Conservation (phyloP, 2,888 invertebrate species). For the Pseudeuparius sepicola region DNA sequence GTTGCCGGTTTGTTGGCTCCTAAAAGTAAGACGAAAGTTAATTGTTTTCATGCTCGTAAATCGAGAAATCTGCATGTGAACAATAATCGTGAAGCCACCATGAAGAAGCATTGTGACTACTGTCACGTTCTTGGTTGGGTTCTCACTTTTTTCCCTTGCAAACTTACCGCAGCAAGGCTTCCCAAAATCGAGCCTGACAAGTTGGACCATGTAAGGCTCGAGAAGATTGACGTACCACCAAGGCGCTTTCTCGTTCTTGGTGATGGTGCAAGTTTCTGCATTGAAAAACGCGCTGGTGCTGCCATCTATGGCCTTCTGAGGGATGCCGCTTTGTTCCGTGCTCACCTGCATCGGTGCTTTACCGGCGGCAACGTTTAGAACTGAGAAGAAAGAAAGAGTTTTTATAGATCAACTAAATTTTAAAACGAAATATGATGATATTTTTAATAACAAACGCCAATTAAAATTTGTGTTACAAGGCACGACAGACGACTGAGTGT, state of each 20-base stretch:
- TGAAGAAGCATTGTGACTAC: too few species aligned
- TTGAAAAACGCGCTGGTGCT: constrained; percentile 76
- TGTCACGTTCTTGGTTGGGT: too few species aligned
- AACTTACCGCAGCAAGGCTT: constrained; percentile 82
- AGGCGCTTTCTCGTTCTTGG: constrained; percentile 71
- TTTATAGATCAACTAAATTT: background rate
- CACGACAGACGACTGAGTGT: too few species aligned
- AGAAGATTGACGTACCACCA: constrained; percentile 95
- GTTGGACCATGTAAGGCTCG: constrained; percentile 91
- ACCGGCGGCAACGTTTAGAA: constrained; percentile 86
- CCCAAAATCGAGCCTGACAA: constrained; percentile 83
- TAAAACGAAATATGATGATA: background rate
- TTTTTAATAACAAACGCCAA: too few species aligned
- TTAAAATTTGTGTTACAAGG: too few species aligned
- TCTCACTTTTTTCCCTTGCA: too few species aligned
- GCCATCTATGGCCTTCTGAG: constrained; percentile 85
- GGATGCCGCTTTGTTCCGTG: constrained; percentile 71
- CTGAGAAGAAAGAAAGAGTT: constrained; percentile 44
- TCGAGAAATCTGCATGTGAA: background rate
- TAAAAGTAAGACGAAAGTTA: too few species aligned
- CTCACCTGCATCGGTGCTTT: constrained; percentile 93
- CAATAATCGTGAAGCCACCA: background rate
- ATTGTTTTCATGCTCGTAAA: too few species aligned
- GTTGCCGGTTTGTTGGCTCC: constrained; percentile 71
- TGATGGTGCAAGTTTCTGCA: constrained; percentile 78